phyloP scores from a whole-genome alignment of 2,797 vertebrate genomes.

The Austrolebias charrua region DNA sequence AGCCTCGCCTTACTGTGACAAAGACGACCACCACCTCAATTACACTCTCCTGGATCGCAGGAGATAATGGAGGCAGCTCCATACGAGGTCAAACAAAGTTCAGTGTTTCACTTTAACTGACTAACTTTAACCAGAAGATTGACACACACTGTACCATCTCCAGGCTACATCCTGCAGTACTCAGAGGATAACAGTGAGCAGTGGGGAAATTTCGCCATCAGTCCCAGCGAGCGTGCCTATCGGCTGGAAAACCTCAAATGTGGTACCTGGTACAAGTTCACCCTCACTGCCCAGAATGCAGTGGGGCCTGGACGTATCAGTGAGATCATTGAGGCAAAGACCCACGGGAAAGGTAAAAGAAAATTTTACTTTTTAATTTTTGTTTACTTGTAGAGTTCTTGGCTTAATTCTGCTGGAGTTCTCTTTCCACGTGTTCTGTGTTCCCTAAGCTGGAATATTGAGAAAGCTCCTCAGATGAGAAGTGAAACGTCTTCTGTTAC shows the following conservation, averaged over 20 bases:
- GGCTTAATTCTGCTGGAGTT: no score
- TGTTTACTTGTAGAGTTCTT: neutral
- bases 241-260: constrained; percentile 93
- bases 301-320: constrained; percentile 97
- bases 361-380: neutral
- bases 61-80: constrained; percentile 96
- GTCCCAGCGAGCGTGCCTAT: constrained; percentile 94
- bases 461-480: no score
- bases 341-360: constrained; percentile 90
- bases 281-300: constrained; percentile 95
- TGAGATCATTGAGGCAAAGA: constrained; percentile 98
- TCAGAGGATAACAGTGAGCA: constrained; percentile 98
- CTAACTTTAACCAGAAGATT: neutral
- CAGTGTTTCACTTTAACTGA: neutral
- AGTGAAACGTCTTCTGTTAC: no score
- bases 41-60: constrained; percentile 96
- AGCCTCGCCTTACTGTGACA: constrained; percentile 96
- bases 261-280: constrained; percentile 99
- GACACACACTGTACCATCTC: neutral
- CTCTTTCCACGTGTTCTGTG: no score
- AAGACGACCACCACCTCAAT: constrained; percentile 98
- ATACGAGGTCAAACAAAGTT: constrained; percentile 86
- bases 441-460: no score
- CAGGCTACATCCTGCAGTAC: constrained; percentile 97
- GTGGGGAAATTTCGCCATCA: constrained; percentile 96